A percentile compares a stretch with the other conserved stretches of the same genome.
These are phyloP conservation scores for Artemia franciscana DNA, from an alignment of 1,140 invertebrate species.

Conservation along the genomic window DNA sequence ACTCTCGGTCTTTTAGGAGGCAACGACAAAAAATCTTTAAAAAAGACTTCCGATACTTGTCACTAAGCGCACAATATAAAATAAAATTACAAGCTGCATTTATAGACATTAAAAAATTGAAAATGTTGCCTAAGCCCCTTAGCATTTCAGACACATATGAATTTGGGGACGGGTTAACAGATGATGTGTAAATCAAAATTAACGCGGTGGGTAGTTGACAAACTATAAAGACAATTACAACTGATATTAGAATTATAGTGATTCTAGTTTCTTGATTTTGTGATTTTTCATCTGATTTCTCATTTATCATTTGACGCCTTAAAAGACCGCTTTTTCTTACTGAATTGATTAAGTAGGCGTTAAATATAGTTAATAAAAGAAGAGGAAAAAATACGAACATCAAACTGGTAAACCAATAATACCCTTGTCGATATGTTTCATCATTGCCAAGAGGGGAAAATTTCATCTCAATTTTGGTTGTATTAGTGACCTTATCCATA, in stretches of 20 bases:
- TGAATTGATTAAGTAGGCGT: slow-evolving; percentile 38
- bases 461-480: slow-evolving; percentile 4
- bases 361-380: slow-evolving; percentile 39
- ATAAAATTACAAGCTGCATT: slow-evolving; percentile 51
- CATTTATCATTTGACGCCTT: slow-evolving; percentile 30
- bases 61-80: slow-evolving; percentile 47
- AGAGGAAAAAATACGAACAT: slow-evolving; percentile 40
- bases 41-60: slow-evolving; percentile 47
- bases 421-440: slow-evolving; percentile 31
- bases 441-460: slow-evolving; percentile 24
- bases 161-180: slow-evolving; percentile 20
- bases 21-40: slow-evolving; percentile 26
- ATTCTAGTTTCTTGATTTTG: slow-evolving; percentile 39
- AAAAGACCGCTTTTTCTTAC: slow-evolving; percentile 31
- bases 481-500: background rate
- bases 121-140: slow-evolving; percentile 37
- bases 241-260: slow-evolving; percentile 45
- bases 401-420: slow-evolving; percentile 38
- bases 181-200: slow-evolving; percentile 25
- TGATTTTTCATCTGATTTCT: slow-evolving; percentile 16
- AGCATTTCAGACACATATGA: slow-evolving; percentile 23
- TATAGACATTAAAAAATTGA: slow-evolving; percentile 40
- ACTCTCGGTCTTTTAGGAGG: background rate
- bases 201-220: slow-evolving; percentile 42
- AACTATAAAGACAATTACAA: slow-evolving; percentile 44